Percentiles rank a stretch among this genome's conserved stretches.
These are phyloP conservation scores for Amphimallon solstitiale DNA, from an alignment of 2,888 invertebrate species.

Conservation along the genomic window DNA sequence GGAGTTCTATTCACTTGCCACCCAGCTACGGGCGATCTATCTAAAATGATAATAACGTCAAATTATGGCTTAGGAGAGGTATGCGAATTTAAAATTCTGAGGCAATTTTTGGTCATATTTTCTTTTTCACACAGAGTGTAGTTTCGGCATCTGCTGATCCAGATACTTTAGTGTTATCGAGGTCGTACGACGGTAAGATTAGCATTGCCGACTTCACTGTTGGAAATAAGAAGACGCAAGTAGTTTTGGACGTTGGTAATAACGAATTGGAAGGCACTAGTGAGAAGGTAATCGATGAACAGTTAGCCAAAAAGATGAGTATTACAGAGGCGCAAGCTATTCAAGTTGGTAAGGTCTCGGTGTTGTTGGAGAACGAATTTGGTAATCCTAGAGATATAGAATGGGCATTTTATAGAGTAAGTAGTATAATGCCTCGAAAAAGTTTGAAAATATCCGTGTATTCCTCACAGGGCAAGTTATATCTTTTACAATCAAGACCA, in stretches of 20 bases:
- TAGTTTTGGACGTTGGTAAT: constrained; percentile 58
- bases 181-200: constrained; percentile 65
- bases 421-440: neutral
- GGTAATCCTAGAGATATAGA: constrained; percentile 81
- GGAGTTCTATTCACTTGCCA: constrained; percentile 87
- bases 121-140: constrained; percentile 69
- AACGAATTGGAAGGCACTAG: constrained; percentile 56
- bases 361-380: constrained; percentile 73
- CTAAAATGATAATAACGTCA: constrained; percentile 76
- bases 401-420: constrained; percentile 76
- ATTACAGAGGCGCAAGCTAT: constrained; percentile 68
- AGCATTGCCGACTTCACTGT: constrained; percentile 62
- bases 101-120: too few relatives aligned
- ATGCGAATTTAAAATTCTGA: too few relatives aligned
- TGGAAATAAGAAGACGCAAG: constrained; percentile 68
- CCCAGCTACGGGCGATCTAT: constrained; percentile 77
- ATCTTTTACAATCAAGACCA: constrained; percentile 79
- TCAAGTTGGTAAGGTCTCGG: constrained; percentile 67
- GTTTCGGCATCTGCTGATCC: constrained; percentile 83
- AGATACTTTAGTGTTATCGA: constrained; percentile 73
- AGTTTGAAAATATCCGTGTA: constrained; percentile 16
- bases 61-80: constrained; percentile 88
- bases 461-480: constrained; percentile 66
- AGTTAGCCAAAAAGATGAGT: constrained; percentile 64
- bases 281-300: constrained; percentile 51